Base-by-base conservation (phyloP, 2,888 invertebrate genomes). In the Carterocephalus palaemon region DNA sequence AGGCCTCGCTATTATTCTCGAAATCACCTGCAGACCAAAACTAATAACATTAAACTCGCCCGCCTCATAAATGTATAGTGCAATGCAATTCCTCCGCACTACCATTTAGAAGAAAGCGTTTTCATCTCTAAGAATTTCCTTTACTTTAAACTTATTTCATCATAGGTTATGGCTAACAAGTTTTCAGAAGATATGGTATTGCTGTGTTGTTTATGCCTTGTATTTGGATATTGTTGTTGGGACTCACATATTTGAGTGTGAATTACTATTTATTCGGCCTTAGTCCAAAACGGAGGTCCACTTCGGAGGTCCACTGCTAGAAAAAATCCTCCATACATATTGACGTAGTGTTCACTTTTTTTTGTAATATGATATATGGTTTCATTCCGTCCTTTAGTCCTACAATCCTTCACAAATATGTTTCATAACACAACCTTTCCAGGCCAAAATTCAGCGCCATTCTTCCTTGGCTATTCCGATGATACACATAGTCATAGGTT, bases 11-110 rank as follows among this genome's bases (percentile, higher is more conserved):
- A 12, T 29, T 29, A 39, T 39, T 15, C 15, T 6, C 13, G 20
- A 15, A 43, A 43, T 43, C 28, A 36, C 34, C 34, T 22, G 34
- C 23, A 36, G 29, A 43, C 42, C 22, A 28, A 36, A 43, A 43
- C 42, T 43, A 36, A 43, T 43, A 29, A 36, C 29, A 43, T 43
- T 36, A 43, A 36, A 16, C 36, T 29, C 28, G 16, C 29, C 22
- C 10, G 9, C 24, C 42, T 43, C 42, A 43, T 43, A 43, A 43
- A 43, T 28, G 23, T 8, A 34, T 16, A 42, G 20, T 28, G 34
- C 42, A 16, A 9, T 34, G 20, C 42, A 34, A 34, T 34, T 42
- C 28, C 13, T 28, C 33, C 4, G 16, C 31, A 16, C 34, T 26
- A 4, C 19, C 26, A 28, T 28, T 28, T 28, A 12, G 28, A 42